Evolutionary conservation across 1,140 invertebrate genomes (phyloP).

Genomic region (Drosophila nigrodunni): DNA sequence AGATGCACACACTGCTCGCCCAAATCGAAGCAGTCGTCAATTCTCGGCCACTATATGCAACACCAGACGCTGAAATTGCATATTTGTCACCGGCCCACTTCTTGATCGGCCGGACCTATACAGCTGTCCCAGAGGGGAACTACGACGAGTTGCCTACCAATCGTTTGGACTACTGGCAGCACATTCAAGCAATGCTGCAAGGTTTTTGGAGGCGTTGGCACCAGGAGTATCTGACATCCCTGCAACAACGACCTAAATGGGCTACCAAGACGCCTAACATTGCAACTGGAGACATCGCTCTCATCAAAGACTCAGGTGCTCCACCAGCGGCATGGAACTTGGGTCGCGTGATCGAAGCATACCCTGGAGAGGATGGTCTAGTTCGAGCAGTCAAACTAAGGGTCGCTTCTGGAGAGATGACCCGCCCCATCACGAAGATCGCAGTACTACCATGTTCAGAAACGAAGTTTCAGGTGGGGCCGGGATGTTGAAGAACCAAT

Average conservation of each 20-base stretch:
- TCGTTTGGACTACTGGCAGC: constrained; percentile 7
- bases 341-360: no score
- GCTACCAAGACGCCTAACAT: background rate
- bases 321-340: background rate
- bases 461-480: no score
- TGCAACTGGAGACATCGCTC: background rate
- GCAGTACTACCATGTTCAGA: no score
- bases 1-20: no score
- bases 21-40: no score
- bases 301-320: background rate
- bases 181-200: background rate
- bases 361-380: no score
- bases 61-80: no score
- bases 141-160: background rate
- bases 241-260: background rate
- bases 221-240: constrained; percentile 6
- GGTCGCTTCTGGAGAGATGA: no score
- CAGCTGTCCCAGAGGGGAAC: background rate
- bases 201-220: constrained; percentile 17
- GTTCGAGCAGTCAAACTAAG: no score
- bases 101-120: background rate
- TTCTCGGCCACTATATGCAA: no score
- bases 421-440: no score
- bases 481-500: background rate
- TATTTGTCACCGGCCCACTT: constrained; percentile 1